Percentiles rank a stretch among this genome's conserved stretches.
Conservation (phyloP, 2,797 vertebrate species). For the Meriones psammophilus region DNA sequence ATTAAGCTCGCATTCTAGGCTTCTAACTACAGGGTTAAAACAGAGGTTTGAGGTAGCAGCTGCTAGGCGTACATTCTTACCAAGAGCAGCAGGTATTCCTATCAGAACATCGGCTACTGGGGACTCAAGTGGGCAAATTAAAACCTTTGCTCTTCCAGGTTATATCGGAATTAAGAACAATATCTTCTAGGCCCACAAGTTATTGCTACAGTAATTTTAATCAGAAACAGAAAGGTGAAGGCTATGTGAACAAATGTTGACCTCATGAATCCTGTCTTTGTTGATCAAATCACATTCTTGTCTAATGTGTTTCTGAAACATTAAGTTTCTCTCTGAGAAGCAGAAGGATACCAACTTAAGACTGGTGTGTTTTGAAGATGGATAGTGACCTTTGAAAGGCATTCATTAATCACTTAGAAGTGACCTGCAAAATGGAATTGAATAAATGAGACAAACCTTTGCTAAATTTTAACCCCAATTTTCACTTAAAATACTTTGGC, state of each 20-base stretch:
- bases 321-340: slow-evolving; percentile 72
- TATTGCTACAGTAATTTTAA: slow-evolving; percentile 48
- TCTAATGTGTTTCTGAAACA: slow-evolving; percentile 54
- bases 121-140: slow-evolving; percentile 12
- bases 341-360: slow-evolving; percentile 50
- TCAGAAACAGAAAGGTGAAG: slow-evolving; percentile 53
- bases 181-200: background rate
- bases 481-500: slow-evolving; percentile 54
- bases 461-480: slow-evolving; percentile 54
- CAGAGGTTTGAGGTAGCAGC: background rate
- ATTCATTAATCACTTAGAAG: slow-evolving; percentile 77
- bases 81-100: slow-evolving; percentile 20
- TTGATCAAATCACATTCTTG: slow-evolving; percentile 70
- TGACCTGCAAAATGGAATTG: slow-evolving; percentile 64
- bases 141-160: slow-evolving; percentile 56
- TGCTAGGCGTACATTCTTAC: background rate
- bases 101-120: background rate
- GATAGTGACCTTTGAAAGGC: slow-evolving; percentile 79
- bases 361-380: slow-evolving; percentile 71
- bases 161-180: slow-evolving; percentile 67
- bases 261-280: slow-evolving; percentile 54
- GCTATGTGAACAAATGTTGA: slow-evolving; percentile 56
- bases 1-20: slow-evolving; percentile 31
- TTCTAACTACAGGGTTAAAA: slow-evolving; percentile 11
- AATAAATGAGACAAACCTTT: slow-evolving; percentile 68